Conservation (phyloP, 2,797 vertebrate species). For the Acipenser ruthenus region DNA sequence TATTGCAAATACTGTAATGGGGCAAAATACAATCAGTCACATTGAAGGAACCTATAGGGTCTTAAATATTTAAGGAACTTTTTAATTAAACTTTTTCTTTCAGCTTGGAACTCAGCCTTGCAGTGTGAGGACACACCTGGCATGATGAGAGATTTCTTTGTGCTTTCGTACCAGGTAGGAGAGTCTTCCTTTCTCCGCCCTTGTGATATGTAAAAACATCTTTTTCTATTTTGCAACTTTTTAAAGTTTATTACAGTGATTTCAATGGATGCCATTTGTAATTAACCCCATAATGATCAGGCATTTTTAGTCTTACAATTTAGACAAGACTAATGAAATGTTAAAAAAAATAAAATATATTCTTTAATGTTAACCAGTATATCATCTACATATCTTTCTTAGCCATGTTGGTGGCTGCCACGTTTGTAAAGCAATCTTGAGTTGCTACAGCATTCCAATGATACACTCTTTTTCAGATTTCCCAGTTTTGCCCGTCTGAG, state of each 20-base stretch:
- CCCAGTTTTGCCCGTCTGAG: slow-evolving; percentile 73
- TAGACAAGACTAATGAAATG: too few species aligned
- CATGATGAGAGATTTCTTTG: slow-evolving; percentile 81
- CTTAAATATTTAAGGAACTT: not conserved
- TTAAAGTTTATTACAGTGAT: not conserved
- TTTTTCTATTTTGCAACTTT: not conserved
- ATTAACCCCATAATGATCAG: too few species aligned
- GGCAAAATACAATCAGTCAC: too few species aligned
- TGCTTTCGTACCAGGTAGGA: slow-evolving; percentile 78
- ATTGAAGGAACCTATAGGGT: too few species aligned
- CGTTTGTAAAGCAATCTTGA: too few species aligned
- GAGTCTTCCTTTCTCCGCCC: slow-evolving; percentile 29
- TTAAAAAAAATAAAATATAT: too few species aligned
- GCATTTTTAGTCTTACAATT: too few species aligned
- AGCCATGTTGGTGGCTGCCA: too few species aligned
- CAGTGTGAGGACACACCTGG: slow-evolving; percentile 58
- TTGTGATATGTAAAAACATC: slow-evolving; percentile 4
- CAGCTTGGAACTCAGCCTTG: slow-evolving; percentile 87
- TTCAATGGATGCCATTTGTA: too few species aligned
- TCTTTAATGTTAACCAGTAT: too few species aligned
- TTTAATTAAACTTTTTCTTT: slow-evolving; percentile 21
- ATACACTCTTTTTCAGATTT: slow-evolving; percentile 59
- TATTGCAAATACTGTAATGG: too few species aligned
- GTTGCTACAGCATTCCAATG: slow-evolving; percentile 2
- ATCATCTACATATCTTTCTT: too few species aligned